phyloP scores from a whole-genome alignment of 2,113 vertebrate genomes.

The Solea senegalensis region DNA sequence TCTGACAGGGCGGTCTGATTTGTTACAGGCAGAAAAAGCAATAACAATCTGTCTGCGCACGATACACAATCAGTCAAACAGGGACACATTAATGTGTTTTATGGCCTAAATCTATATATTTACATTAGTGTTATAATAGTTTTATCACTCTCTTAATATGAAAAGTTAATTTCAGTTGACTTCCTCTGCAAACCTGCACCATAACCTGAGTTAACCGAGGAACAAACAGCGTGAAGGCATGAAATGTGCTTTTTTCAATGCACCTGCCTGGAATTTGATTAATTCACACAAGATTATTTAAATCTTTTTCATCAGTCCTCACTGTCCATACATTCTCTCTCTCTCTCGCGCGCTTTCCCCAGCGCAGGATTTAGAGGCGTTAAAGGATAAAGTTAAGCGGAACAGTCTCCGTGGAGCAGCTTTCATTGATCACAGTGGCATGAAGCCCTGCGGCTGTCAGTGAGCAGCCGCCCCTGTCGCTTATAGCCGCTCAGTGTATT shows the following conservation, averaged over 20 bases:
- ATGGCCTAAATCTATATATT: slow-evolving; percentile 7
- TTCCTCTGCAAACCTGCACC: not conserved
- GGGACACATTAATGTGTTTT: not conserved
- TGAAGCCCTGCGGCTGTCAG: slow-evolving; percentile 16
- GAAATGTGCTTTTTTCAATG: too few species aligned
- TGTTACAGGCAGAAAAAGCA: not conserved
- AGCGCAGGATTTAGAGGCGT: slow-evolving; percentile 8
- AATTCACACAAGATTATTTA: not conserved
- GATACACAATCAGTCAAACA: not conserved
- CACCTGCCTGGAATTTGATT: not conserved
- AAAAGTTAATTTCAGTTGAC: not conserved
- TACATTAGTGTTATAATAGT: not conserved
- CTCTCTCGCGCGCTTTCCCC: not conserved
- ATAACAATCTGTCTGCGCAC: not conserved
- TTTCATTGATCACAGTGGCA: slow-evolving; percentile 23
- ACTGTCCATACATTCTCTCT: not conserved
- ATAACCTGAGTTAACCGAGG: not conserved
- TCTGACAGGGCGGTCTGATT: not conserved
- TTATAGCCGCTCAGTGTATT: not conserved
- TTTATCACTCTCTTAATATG: not conserved
- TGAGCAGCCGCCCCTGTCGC: not conserved
- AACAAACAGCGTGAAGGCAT: not conserved
- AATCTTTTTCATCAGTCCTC: not conserved
- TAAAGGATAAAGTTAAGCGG: slow-evolving; percentile 8
- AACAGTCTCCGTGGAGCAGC: slow-evolving; percentile 16